Percentiles rank a stretch among this genome's conserved stretches.
Evolutionary conservation across 2,113 vertebrate genomes (phyloP).

Genomic region (Dermatemys mawii): DNA sequence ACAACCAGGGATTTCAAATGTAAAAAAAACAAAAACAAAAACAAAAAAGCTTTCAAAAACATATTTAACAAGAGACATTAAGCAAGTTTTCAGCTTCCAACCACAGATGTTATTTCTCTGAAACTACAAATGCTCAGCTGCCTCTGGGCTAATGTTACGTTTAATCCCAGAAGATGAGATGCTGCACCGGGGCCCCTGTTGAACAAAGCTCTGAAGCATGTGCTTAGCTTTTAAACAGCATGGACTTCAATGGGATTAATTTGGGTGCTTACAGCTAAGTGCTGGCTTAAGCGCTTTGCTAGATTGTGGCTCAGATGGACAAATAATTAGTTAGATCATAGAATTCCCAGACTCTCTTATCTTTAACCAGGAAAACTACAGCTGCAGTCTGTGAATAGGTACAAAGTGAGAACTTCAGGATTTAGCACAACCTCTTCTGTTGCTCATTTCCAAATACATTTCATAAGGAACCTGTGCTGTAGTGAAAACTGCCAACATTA

Average conservation of each 20-base stretch:
- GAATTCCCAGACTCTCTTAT: neutral
- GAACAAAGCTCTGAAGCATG: neutral
- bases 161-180: neutral
- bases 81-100: neutral
- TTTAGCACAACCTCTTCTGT: neutral
- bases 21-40: too few species aligned
- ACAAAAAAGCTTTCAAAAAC: neutral
- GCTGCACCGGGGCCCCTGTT: neutral
- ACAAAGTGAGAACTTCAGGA: accelerated
- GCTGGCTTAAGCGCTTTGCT: neutral
- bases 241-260: neutral
- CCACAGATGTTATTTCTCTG: neutral
- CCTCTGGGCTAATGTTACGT: neutral
- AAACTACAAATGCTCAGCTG: neutral
- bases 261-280: neutral
- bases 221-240: neutral
- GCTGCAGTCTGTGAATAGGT: neutral
- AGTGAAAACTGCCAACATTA: neutral
- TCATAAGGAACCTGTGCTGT: neutral
- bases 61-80: neutral
- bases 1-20: neutral
- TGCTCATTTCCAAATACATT: neutral
- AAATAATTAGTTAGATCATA: neutral
- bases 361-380: neutral
- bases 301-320: neutral